Evolutionary conservation across 2,797 vertebrate species (phyloP), one percentile per base, ranked within the genome.

Genomic region (Microctenopoma steveboyesi): DNA sequence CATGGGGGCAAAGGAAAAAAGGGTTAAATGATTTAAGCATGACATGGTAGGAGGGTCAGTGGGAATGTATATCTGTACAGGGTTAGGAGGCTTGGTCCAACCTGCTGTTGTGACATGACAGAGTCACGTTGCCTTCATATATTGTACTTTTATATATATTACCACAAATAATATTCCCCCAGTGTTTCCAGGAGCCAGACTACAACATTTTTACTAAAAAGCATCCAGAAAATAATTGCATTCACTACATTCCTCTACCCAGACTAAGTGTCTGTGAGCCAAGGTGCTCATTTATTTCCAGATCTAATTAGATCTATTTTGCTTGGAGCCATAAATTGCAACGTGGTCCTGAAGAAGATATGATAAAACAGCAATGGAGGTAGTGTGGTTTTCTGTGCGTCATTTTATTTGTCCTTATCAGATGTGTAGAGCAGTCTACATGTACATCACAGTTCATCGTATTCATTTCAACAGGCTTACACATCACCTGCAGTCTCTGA

Each of bases 401-500:
- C n/a, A 46, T 61, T 52, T 53, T 40, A 1, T 18, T 27, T 4
- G 18, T 13, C 39, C 14, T 47, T 35, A 50, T 74, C 14, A 47
- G 18, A 47, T 47, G 14, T 30, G 2, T 27, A 30, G 30, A 37
- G 46, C 7, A 3, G 30, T 51, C 64, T 67, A 22, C 22, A 22
- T 22, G 22, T 45, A 79, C 53, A 42, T 30, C 27, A 43, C 18
- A 27, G 35, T 27, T 68, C 25, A 49, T 67, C 15, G 10, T 43
- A 39, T 63, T 78, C 28, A 77, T 64, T 73, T 80, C 28, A 67
- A 55, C 12, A 58, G 52, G 54, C 47, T 68, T 75, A 59, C 45
- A 42, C 14, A 3, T 62, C 51, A 49, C 65, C 37, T 53, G 59
- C 43, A 72, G 53, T 57, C 39, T 58, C 54, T 74, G 54, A 74